phyloP scores from a whole-genome alignment of 2,797 vertebrate species.

The Coluber constrictor region DNA sequence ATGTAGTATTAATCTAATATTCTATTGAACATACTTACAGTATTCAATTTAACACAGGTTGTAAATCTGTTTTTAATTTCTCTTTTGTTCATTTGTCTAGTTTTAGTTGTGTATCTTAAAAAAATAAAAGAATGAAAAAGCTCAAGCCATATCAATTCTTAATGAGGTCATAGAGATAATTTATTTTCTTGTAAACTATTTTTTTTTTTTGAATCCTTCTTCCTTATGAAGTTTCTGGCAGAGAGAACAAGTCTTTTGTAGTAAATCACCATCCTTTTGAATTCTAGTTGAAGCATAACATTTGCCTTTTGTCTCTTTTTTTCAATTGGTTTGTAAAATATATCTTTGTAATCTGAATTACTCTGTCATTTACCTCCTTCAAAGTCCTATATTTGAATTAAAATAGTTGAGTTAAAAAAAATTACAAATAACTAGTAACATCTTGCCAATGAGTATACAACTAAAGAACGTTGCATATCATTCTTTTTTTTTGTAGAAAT shows the following conservation, averaged over 20 bases:
- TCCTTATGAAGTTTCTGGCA: not conserved
- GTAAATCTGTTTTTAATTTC: not conserved
- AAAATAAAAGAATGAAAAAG: not conserved
- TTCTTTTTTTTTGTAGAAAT: conserved; percentile 56
- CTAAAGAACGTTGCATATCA: conserved; percentile 51
- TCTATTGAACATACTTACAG: not conserved
- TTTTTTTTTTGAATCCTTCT: not conserved
- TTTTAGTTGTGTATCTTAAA: not conserved
- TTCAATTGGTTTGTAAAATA: not conserved
- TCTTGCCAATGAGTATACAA: conserved; percentile 49
- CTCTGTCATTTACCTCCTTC: not conserved
- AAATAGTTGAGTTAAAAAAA: not conserved
- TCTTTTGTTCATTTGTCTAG: not conserved
- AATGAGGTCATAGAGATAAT: not conserved
- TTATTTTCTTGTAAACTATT: not conserved
- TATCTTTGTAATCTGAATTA: not conserved
- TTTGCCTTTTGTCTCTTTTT: not conserved
- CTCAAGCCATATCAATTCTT: not conserved
- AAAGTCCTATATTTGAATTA: not conserved
- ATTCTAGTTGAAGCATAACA: not conserved
- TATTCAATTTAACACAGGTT: not conserved
- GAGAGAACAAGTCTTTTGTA: not conserved
- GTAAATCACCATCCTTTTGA: not conserved
- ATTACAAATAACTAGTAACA: not conserved
- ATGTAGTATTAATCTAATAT: not conserved